Evolutionary conservation across 2,888 invertebrate species (phyloP), one percentile per base, ranked within the genome.

Genomic region (Drosophila pseudotalamancana): DNA sequence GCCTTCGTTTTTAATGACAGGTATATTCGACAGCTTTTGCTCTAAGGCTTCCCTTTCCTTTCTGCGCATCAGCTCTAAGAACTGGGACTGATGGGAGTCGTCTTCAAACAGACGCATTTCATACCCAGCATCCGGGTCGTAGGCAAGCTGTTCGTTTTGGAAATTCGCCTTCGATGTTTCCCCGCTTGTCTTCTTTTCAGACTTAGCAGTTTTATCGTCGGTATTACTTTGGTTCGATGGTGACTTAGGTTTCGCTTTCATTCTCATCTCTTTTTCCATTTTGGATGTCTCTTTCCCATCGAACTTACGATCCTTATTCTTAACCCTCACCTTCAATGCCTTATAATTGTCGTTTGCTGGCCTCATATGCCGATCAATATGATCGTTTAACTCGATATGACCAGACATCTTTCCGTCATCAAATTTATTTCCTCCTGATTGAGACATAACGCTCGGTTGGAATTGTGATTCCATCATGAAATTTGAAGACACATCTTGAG

Each of bases 281-380:
- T n/a, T n/a, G n/a, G 6, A 4, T 42, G 16, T 1, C 3, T 19
- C 9, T 29, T 31, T 12, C 5, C 27, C 16, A 2, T 18, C 5
- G 4, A 23, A 4, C 6, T 34, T 14, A 19, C 31, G 5, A 1
- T 45, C 29, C 6, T 23, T 32, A 18, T 6, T 5, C 12, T 48
- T 60, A 9, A 50, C 63, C 1, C 40, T 37, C 3, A 74, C 60
- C 16, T 51, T 74, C 11, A 74, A 8, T 9, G 63, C 45, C 29
- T 57, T 63, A 39, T 40, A 71, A 21, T 39, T 31, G 0, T 49
- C 34, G 42, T 45, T 42, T 11, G 23, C 14, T 2, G 42, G 50
- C 14, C 34, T 46, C 2, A 40, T 39, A 21, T 61, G 53, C 6
- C 21, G 35, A n/a, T 70, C 50, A 43, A 48, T 50, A 2, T 31